Evolutionary conservation across 2,113 vertebrate genomes (phyloP), one percentile per base, ranked within the genome.

Genomic region (Phoxinus phoxinus): DNA sequence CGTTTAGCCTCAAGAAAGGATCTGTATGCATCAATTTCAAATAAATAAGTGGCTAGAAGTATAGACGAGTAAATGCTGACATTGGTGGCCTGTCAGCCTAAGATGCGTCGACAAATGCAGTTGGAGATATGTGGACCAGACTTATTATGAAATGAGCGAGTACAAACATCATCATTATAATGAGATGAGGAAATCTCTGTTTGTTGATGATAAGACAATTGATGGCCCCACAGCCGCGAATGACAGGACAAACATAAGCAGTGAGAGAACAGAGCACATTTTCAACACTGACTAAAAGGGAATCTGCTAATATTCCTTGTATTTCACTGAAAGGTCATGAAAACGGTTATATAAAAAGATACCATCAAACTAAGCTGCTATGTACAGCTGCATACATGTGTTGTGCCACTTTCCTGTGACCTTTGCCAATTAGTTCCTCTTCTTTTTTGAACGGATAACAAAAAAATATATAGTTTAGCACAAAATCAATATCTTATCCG

Each of bases 171-270:
- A 51, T 69, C 80, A 69, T 69, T 69, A 81, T 81, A 81, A 69
- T 81, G 80, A 72, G 23, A 83, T 72, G 48, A 83, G 81, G 21
- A 58, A 67, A 83, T 71, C 48, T 83, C 48, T 83, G 81, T 73
- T 72, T 72, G 81, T 71, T 1, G 9, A 83, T 56, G 81, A 83
- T 83, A 83, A 83, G 81, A 13, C 46, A 83, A 37, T 72, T 23
- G 4, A 82, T 82, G 80, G 80, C 61, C 46, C 19, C 46, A 10
- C 51, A 72, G 30, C 4, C 3, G 12, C 67, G 12, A 83, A 56
- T 58, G 65, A 58, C 67, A 37, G 48, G 32, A 25, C 67, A 83
- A 73, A 83, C 81, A 83, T 58, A 32, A 58, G 65, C 81, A 13
- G 15, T n/a, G 44, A 67, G 44, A 69, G 79, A 67, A 30, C 35